Evolutionary conservation across 1,140 invertebrate species (phyloP).

Genomic region (Sitobion miscanthi): DNA sequence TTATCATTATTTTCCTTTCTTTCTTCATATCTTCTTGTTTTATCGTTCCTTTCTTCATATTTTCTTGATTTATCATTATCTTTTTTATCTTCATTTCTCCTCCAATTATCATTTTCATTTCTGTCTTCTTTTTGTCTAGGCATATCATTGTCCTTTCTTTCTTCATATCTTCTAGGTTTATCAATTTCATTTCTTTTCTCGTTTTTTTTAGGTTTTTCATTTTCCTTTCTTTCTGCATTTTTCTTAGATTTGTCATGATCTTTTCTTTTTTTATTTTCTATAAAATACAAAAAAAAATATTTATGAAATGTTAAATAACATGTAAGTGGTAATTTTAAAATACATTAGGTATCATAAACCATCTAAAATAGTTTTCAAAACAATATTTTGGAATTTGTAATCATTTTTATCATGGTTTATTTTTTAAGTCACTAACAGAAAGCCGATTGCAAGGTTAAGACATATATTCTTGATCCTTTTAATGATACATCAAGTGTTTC

Average conservation of each 20-base stretch:
- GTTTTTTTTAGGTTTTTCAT: not conserved
- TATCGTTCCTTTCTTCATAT: not conserved
- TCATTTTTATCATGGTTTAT: too few species aligned
- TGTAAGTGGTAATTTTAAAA: too few species aligned
- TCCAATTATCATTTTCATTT: not conserved
- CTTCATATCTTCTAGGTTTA: not conserved
- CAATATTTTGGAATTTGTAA: too few species aligned
- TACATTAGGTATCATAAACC: too few species aligned
- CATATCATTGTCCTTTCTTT: not conserved
- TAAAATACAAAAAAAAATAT: not conserved
- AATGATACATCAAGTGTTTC: too few species aligned
- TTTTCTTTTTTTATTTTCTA: slow-evolving; percentile 18
- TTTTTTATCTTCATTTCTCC: not conserved
- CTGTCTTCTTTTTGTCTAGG: not conserved
- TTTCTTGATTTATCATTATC: not conserved
- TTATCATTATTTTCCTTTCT: not conserved
- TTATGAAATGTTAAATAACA: not conserved
- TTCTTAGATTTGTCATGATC: not conserved
- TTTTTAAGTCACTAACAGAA: too few species aligned
- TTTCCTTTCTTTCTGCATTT: not conserved
- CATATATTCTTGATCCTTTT: too few species aligned
- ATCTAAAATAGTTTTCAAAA: too few species aligned
- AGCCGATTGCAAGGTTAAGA: too few species aligned
- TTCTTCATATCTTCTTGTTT: not conserved
- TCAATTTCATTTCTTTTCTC: not conserved